Conservation (phyloP, 2,888 invertebrate species). For the Lasioglossum vierecki region DNA sequence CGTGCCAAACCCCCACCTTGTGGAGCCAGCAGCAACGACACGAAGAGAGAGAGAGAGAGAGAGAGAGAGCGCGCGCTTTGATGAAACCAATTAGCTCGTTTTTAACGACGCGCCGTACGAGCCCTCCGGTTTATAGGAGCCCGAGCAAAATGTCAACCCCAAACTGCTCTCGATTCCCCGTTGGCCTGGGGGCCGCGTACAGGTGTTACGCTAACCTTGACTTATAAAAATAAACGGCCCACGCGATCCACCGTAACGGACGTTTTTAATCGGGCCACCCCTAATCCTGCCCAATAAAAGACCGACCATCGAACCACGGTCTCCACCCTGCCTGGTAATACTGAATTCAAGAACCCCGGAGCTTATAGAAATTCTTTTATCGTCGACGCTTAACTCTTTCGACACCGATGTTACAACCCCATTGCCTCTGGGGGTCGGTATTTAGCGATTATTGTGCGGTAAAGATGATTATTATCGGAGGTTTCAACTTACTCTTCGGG, state of each 20-base stretch:
- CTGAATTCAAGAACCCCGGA: slow-evolving; percentile 1
- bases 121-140: slow-evolving; percentile 71
- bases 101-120: slow-evolving; percentile 75
- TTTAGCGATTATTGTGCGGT: neutral
- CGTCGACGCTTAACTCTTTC: neutral
- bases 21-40: slow-evolving; percentile 50
- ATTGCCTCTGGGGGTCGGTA: neutral
- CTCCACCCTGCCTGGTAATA: neutral
- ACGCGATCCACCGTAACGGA: slow-evolving; percentile 67
- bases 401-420: neutral
- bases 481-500: neutral
- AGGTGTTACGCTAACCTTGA: slow-evolving; percentile 71
- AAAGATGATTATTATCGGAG: neutral
- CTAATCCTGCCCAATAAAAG: slow-evolving; percentile 45
- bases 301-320: slow-evolving; percentile 7
- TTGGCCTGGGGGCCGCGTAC: slow-evolving; percentile 50
- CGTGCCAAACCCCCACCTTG: slow-evolving; percentile 26
- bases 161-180: slow-evolving; percentile 72
- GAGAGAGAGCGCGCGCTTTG: slow-evolving; percentile 64
- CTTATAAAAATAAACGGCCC: slow-evolving; percentile 70
- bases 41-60: slow-evolving; percentile 39
- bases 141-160: slow-evolving; percentile 77
- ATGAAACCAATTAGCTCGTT: slow-evolving; percentile 79
- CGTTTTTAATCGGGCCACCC: slow-evolving; percentile 61
- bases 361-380: slow-evolving; percentile 1